Evolutionary conservation across 2,888 invertebrate genomes (phyloP).

Genomic region (Steinernema scapterisci): DNA sequence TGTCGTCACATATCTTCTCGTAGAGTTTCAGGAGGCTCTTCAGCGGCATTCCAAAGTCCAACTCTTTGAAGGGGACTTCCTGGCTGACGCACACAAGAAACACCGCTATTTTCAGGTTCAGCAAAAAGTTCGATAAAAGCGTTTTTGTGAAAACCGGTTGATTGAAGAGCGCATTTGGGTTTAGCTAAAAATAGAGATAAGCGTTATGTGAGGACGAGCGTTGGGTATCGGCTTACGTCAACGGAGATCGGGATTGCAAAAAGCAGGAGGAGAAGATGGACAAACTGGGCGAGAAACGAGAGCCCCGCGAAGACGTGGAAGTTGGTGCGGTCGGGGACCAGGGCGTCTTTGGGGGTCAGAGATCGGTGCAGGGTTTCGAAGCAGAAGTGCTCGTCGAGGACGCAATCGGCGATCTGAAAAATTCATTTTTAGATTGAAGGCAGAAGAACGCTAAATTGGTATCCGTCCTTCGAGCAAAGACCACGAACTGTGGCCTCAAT

Average conservation of each 20-base stretch:
- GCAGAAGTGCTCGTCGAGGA: conserved; percentile 13
- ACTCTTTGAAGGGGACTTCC: background rate
- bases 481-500: no score
- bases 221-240: conserved; percentile 11
- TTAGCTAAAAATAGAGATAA: conserved; percentile 18
- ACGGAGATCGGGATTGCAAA: conserved; percentile 9
- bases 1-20: conserved; percentile 20
- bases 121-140: background rate
- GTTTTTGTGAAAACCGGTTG: conserved; percentile 8
- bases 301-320: conserved; percentile 24
- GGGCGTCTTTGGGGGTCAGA: conserved; percentile 20
- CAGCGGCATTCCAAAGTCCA: background rate
- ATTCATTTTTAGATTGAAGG: no score
- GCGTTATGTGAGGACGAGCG: background rate
- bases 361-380: conserved; percentile 25
- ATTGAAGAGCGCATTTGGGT: background rate
- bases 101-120: background rate
- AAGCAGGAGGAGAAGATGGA: conserved; percentile 21
- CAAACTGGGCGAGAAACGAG: conserved; percentile 12
- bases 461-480: no score
- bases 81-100: conserved; percentile 1
- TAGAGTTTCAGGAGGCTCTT: background rate
- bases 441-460: no score
- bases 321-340: conserved; percentile 13
- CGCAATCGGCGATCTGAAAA: background rate